Evolutionary conservation across 2,797 vertebrate genomes (phyloP), one percentile per base, ranked within the genome.

Genomic region (Tiaroga cobitis): DNA sequence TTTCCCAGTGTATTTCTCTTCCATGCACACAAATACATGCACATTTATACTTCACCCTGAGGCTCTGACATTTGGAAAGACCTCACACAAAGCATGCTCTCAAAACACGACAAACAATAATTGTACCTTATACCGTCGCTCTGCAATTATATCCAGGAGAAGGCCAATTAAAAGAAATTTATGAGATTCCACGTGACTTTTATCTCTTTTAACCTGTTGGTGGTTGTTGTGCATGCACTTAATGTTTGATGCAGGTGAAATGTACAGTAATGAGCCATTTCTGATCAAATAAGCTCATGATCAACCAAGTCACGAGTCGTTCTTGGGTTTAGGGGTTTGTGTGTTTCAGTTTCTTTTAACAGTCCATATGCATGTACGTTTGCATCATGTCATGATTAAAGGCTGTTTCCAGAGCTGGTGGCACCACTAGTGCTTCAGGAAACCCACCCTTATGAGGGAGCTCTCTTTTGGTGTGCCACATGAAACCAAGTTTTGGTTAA

Each of bases 71-170:
- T 56, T 83, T 74, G 54, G 10, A 69, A 43, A 85, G 90, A 88
- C 90, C 89, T 90, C 90, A 88, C 88, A 90, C 77, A 74, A 82
- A 81, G 90, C 84, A 69, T 86, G 41, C 68, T 83, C 73, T 80
- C 79, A 9, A 85, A 85, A 85, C 82, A 85, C 80, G 83, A 82
- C 83, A 41, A 29, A 70, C 80, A 85, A 74, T 91, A 91, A 91
- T 91, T 89, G 87, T 73, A 90, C 85, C 88, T 85, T 87, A 32
- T 80, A 32, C n/a, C 24, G 5, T 56, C 34, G 68, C 85, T 77
- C 87, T 87, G 3, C 83, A 85, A 89, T 89, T 86, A 90, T 73
- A 80, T 77, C 84, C 77, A 82, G 61, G 16, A 82, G 72, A 37
- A 19, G 37, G 39, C 74, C 85, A 86, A 87, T 86, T 87, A 85